Evolutionary conservation across 2,113 vertebrate genomes (phyloP), one percentile per base, ranked within the genome.

Genomic region (Drymodes brunneopygia): DNA sequence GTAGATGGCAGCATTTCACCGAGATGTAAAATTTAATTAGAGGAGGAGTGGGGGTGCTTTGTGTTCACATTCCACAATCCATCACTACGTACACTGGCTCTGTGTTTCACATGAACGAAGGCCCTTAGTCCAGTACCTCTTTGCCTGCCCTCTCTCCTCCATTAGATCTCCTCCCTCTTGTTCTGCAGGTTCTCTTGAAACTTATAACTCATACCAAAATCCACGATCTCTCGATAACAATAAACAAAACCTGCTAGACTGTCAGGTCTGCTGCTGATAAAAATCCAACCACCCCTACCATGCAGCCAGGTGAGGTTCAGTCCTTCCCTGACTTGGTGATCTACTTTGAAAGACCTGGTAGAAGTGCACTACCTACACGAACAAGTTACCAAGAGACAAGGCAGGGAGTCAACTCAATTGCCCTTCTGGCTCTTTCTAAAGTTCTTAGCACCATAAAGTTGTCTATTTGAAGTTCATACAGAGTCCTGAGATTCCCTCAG

Each of bases 151-250:
- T 50, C 51, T 60, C 65, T 87, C 20, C 33, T 60, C 35, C 9
- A 3, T 33, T 60, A 84, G 31, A 91, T 44, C 61, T 92, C 62
- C 60, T 90, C 69, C 56, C 67, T 85, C 82, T 85, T 80, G 67
- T 88, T 84, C 88, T 88, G 44, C 85, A 93, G 27, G 44, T 88
- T 94, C 85, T 60, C 64, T 67, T 80, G 64, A 77, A 81, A 89
- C 50, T 79, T 86, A 0, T 36, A 65, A 84, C 25, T 81, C 44
- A 71, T 35, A 79, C 23, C 54, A 73, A 89, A 88, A 87, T 70
- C 58, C 36, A 25, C 3, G 21, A 77, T 73, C 29, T 85, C 58
- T 31, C 2, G 9, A 70, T 75, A 91, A 42, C 18, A 11, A 2
- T 47, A 79, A 75, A 44, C 4, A 5, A 87, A 91, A 82, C 28